Percentiles rank a stretch among this genome's conserved stretches.
These are phyloP conservation scores for Characodon lateralis DNA, from an alignment of 2,797 vertebrate genomes.

Conservation along the genomic window DNA sequence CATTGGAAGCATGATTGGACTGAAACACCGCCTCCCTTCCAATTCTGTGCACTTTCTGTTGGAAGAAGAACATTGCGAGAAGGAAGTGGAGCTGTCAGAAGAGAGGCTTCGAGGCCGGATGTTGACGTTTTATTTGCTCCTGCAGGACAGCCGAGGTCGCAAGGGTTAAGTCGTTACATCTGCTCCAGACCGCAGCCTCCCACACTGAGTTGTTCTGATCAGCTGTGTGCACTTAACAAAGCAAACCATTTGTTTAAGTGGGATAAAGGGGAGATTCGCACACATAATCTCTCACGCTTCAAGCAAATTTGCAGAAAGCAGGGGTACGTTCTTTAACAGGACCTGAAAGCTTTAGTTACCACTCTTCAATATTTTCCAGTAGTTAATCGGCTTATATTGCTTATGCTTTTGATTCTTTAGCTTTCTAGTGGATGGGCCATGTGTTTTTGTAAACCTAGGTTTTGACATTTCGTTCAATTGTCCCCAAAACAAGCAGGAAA, in stretches of 20 bases:
- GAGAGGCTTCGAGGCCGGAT: constrained; percentile 76
- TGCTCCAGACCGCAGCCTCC: constrained; percentile 69
- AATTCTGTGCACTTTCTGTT: constrained; percentile 1
- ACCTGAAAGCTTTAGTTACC: constrained; percentile 3
- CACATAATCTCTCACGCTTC: background rate
- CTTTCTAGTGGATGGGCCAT: background rate
- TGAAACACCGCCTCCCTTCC: constrained; percentile 26
- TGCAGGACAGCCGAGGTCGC: constrained; percentile 77
- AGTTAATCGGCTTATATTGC: constrained; percentile 1
- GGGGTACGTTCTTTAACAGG: background rate
- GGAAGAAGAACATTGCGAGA: constrained; percentile 55
- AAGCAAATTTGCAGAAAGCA: constrained; percentile 10
- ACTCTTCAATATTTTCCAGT: constrained; percentile 16
- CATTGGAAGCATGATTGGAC: background rate
- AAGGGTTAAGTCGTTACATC: constrained; percentile 82
- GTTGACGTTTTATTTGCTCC: constrained; percentile 83
- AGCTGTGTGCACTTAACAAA: constrained; percentile 21
- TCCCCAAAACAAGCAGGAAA: constrained; percentile 11
- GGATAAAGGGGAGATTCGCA: constrained; percentile 20
- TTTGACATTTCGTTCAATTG: background rate
- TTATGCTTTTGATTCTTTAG: background rate
- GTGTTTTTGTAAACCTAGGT: background rate
- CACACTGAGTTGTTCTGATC: constrained; percentile 52
- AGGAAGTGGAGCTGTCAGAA: constrained; percentile 74
- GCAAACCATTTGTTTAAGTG: constrained; percentile 27